Conservation (phyloP, 2,113 vertebrate species). For the Colius striatus region DNA sequence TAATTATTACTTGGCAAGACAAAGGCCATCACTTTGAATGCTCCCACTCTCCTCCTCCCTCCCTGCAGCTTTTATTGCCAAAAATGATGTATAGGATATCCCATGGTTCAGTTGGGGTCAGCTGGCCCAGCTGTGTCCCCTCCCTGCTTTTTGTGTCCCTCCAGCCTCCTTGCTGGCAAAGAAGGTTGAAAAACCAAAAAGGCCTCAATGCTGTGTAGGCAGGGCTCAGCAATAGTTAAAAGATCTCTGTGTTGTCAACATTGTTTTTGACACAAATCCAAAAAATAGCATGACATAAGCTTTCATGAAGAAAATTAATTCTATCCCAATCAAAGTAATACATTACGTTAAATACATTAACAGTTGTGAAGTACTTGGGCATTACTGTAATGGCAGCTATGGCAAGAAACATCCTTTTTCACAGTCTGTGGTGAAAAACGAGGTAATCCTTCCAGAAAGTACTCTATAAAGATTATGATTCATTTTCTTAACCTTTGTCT, state of each 20-base stretch:
- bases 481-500: background rate
- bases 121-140: rapidly evolving
- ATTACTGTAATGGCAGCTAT: background rate
- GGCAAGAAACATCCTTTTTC: background rate
- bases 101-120: background rate
- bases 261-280: background rate
- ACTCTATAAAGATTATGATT: background rate
- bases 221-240: background rate
- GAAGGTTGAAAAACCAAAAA: background rate
- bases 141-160: background rate
- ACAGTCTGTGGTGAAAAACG: background rate
- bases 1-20: background rate
- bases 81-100: background rate
- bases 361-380: background rate
- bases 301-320: background rate
- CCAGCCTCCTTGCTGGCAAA: background rate
- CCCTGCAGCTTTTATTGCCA: background rate
- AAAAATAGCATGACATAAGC: background rate
- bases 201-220: background rate
- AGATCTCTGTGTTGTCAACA: background rate
- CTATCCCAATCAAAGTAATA: background rate
- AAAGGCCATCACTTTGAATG: rapidly evolving
- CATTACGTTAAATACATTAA: background rate
- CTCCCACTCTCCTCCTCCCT: background rate
- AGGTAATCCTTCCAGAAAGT: background rate